phyloP scores from a whole-genome alignment of 2,113 vertebrate genomes.

The Clarias macrocephalus region DNA sequence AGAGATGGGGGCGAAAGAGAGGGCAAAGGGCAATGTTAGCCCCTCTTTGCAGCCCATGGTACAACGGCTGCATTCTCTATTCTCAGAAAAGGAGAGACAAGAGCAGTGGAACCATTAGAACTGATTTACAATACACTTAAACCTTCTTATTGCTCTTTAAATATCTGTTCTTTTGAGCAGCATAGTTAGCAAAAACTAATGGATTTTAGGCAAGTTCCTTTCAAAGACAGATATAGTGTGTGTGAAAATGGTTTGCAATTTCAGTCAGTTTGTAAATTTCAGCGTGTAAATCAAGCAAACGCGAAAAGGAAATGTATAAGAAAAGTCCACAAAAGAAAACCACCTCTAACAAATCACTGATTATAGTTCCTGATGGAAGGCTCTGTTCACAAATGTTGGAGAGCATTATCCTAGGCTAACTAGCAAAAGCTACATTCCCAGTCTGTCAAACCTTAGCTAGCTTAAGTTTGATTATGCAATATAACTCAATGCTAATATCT shows the following conservation, averaged over 20 bases:
- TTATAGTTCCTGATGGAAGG: neutral
- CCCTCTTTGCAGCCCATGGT: constrained; percentile 31
- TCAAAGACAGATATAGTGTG: neutral
- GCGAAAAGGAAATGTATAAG: neutral
- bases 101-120: constrained; percentile 19
- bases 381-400: neutral
- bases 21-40: constrained; percentile 38
- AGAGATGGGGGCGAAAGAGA: constrained; percentile 4
- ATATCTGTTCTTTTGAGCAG: neutral
- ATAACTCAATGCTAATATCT: neutral
- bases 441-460: neutral
- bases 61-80: constrained; percentile 42
- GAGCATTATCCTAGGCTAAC: neutral
- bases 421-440: neutral
- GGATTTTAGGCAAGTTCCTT: neutral
- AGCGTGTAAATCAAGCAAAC: neutral
- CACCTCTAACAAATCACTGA: neutral
- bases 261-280: neutral
- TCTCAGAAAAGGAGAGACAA: neutral
- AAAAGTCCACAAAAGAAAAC: neutral
- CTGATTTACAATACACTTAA: neutral
- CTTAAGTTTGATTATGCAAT: neutral
- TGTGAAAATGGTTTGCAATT: constrained; percentile 3
- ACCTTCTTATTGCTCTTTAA: neutral
- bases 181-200: neutral